Base-by-base conservation (phyloP, 2,797 vertebrate species). In the Cottoperca gobio region DNA sequence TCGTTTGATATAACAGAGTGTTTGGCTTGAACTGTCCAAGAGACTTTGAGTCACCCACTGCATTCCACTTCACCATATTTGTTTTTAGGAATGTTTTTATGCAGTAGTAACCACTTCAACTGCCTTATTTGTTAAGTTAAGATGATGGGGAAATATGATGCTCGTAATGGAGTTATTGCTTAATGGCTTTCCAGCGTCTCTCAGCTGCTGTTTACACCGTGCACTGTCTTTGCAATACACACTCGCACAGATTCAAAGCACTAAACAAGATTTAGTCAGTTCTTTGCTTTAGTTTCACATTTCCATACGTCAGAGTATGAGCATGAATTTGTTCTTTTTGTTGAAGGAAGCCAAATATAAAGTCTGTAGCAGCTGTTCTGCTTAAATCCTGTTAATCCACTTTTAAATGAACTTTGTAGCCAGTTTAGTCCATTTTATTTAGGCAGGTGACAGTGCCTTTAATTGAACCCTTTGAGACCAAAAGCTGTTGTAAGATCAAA, bases 171-270 rank as follows among this genome's bases (percentile, higher is more conserved):
- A 66, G n/a, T 8, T 68, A 33, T 46, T 64, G 42, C 42, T 64
- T 40, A 64, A 69, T 53, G 26, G 49, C n/a, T 59, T 60, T 70
- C 37, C 31, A 76, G 37, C 68, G 52, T 70, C 46, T 23, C 8
- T 70, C 21, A 40, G 11, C 68, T 26, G 57, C 35, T 43, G 5
- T 76, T 28, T 63, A 39, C 24, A 31, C n/a, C 3, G 14, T 10
- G 12, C 21, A 6, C 3, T 63, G 37, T 49, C 31, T 42, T 17
- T 33, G 26, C 13, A 24, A 9, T 10, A 23, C 43, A 46, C 13
- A 43, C 45, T 21, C 19, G 21, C 55, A 16, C 45, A 14, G 26
- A 62, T 8, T 1, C 54, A 43, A 1, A 33, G 31, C 31, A 6
- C 31, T 33, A 33, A 3, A 17, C 23, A 33, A 33, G 7, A 33